A percentile compares a stretch with the other conserved stretches of the same genome.
Conservation (phyloP, 2,888 invertebrate genomes). For the Malthinus seriepunctatus region DNA sequence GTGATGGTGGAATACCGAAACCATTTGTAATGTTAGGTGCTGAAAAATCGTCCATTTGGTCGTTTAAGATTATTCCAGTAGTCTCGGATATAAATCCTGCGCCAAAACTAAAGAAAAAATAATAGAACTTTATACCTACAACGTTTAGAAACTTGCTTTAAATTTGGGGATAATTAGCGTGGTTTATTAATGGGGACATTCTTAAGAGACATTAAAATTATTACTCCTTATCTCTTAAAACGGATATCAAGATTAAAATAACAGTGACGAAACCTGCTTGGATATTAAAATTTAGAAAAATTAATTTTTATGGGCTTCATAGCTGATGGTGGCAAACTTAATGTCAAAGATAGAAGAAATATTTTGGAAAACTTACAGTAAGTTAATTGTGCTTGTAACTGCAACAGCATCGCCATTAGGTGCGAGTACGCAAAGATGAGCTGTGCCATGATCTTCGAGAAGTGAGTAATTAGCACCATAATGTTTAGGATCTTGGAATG, state of each 20-base stretch:
- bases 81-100: constrained; percentile 71
- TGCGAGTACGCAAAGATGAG: constrained; percentile 83
- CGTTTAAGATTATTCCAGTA: constrained; percentile 83
- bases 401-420: constrained; percentile 89
- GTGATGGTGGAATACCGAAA: constrained; percentile 78
- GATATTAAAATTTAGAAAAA: too few relatives aligned
- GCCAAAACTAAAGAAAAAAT: constrained; percentile 77
- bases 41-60: constrained; percentile 90
- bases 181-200: too few relatives aligned
- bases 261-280: too few relatives aligned
- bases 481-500: constrained; percentile 67
- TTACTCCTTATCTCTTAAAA: too few relatives aligned
- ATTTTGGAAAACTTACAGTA: constrained; percentile 67
- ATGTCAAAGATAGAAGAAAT: too few relatives aligned
- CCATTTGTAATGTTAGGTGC: constrained; percentile 66
- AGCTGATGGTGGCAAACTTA: too few relatives aligned
- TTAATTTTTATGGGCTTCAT: too few relatives aligned
- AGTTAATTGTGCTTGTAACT: constrained; percentile 89
- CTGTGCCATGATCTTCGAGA: constrained; percentile 83
- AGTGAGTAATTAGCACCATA: constrained; percentile 70
- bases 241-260: too few relatives aligned
- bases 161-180: too few relatives aligned
- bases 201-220: too few relatives aligned
- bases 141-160: too few relatives aligned
- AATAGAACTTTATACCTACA: background rate